Evolutionary conservation across 23 tunicate genomes (phyloP).

Genomic region (Trididemnum miniatum): DNA sequence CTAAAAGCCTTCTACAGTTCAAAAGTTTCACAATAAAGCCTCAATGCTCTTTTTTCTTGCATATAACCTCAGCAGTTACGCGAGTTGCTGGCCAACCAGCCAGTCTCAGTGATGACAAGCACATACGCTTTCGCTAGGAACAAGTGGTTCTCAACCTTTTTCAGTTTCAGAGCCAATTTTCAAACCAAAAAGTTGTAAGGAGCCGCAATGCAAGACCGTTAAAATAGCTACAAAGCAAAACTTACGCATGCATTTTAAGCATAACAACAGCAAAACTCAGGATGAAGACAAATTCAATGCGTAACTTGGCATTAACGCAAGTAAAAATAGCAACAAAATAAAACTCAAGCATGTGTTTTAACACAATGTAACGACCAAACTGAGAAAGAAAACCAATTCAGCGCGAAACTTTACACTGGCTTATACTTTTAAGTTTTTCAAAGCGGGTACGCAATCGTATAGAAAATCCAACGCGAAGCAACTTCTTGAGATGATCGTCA

Average conservation of each 20-base stretch:
- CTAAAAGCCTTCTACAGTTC: too few relatives aligned
- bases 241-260: background rate
- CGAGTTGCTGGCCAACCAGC: too few relatives aligned
- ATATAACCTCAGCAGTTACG: too few relatives aligned
- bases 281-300: background rate
- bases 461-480: conserved; percentile 38
- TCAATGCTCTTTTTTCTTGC: too few relatives aligned
- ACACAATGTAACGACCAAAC: background rate
- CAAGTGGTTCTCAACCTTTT: conserved; percentile 28
- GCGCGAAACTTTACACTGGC: too few relatives aligned
- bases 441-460: conserved; percentile 32
- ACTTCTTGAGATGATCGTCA: conserved; percentile 53
- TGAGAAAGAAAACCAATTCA: too few relatives aligned
- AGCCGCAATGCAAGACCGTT: background rate
- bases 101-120: too few relatives aligned
- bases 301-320: background rate
- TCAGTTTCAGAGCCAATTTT: conserved; percentile 26
- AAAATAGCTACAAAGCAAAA: background rate
- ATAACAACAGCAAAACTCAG: background rate
- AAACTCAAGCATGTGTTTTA: conserved; percentile 27
- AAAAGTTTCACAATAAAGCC: too few relatives aligned
- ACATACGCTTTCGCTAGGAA: too few relatives aligned
- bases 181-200: conserved; percentile 19
- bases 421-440: background rate
- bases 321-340: conserved; percentile 10